Percentiles rank a stretch among this genome's conserved stretches.
Evolutionary conservation across 1,140 invertebrate genomes (phyloP).

Genomic region (Drosophila rhopaloa): DNA sequence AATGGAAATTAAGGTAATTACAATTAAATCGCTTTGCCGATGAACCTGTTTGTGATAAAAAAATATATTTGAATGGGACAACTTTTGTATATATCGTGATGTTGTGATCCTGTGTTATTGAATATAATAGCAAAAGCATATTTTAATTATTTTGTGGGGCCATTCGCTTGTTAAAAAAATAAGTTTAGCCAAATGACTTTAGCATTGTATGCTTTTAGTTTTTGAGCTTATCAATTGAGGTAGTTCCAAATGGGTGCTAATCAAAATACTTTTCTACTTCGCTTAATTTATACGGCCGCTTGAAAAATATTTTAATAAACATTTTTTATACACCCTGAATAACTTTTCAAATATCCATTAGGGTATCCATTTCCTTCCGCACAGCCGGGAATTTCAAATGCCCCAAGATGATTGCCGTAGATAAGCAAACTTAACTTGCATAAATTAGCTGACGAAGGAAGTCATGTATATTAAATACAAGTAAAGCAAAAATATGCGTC

Average conservation of each 20-base stretch:
- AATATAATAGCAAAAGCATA: no score
- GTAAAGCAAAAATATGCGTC: slow-evolving; percentile 24
- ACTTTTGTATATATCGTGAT: no score
- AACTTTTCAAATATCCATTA: slow-evolving; percentile 26
- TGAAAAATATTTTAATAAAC: neutral
- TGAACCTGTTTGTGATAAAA: no score
- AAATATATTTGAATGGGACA: no score
- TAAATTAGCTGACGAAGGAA: slow-evolving; percentile 41
- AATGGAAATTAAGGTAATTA: no score
- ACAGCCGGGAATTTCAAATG: slow-evolving; percentile 6
- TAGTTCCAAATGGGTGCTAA: neutral
- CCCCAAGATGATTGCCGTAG: slow-evolving; percentile 11
- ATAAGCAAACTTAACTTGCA: slow-evolving; percentile 24
- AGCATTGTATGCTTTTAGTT: no score
- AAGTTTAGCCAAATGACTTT: no score
- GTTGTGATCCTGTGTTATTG: no score
- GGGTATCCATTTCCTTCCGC: slow-evolving; percentile 17
- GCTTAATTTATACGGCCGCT: neutral
- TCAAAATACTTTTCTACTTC: neutral
- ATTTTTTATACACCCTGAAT: neutral
- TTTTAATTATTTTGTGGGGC: no score
- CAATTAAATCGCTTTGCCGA: no score
- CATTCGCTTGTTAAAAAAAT: no score
- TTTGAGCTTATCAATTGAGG: neutral
- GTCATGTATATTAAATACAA: slow-evolving; percentile 41